Base-by-base conservation (phyloP, 2,888 invertebrate species). In the Bellardia pandia region DNA sequence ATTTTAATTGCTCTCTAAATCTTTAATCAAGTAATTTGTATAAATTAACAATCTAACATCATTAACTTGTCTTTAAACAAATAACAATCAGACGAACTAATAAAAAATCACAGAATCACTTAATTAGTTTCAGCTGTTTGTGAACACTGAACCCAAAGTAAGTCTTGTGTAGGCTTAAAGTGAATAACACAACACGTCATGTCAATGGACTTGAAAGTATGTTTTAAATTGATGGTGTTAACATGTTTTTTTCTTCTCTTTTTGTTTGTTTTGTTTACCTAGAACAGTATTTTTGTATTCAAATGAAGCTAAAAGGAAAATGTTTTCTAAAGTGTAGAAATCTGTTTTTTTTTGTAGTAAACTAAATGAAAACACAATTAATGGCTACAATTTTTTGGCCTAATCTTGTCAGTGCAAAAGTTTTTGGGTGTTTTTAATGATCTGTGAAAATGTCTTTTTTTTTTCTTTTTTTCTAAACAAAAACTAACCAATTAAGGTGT, bases 1-100 rank as follows among this genome's bases (percentile, higher is more conserved):
- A 16, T 37, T 56, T 69, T n/a, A 69, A 51, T 53, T 69, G 48
- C 48, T 37, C 23, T 42, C 11, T 66, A 42, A 37, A 42, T 51
- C 2, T 51, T 53, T 33, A 62, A 75, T 75, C 53, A 56, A 8
- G 23, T 56, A 56, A 56, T 56, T 56, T 23, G 53, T 56, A 23
- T 56, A 16, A 56, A 56, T 56, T 56, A 56, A 56, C 53, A 56
- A 9, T 7, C 53, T 13, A 56, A 56, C 8, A 14, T 64, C 23
- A 64, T 51, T 76, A 64, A 64, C 51, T 37, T 23, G 51, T 33
- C 14, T 62, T 51, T 5, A 48, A n/a, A 6, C 60, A 62, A 75
- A 75, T 42, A 58, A 30, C 2, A 45, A 48, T 40, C 2, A 33
- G 45, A 42, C 14, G 0, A 45, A 60, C 72, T 56, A 58, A 58